These are phyloP conservation scores for Alosa alosa DNA, from an alignment of 2,113 vertebrate species.

Conservation along the genomic window DNA sequence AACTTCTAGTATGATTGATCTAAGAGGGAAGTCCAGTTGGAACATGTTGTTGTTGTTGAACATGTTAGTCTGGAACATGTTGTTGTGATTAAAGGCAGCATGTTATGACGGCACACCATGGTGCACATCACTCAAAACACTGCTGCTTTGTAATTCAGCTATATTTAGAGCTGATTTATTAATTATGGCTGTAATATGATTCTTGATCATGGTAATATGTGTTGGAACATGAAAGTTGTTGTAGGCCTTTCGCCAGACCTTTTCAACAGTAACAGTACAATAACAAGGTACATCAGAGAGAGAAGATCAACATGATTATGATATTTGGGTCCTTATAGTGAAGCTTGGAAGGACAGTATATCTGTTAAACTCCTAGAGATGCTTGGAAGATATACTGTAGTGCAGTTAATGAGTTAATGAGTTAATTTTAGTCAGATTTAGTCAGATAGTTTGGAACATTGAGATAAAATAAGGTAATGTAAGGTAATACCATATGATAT, in stretches of 20 bases:
- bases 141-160: neutral
- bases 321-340: neutral
- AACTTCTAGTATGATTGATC: neutral
- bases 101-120: neutral
- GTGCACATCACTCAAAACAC: neutral
- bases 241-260: neutral
- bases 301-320: neutral
- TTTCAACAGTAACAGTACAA: neutral
- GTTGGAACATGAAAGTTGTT: neutral
- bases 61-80: constrained; percentile 2
- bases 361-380: neutral
- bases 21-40: neutral
- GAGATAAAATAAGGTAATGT: too few relatives aligned
- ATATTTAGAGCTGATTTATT: neutral
- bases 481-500: too few relatives aligned
- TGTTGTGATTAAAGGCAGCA: neutral
- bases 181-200: too few relatives aligned
- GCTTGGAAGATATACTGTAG: too few relatives aligned
- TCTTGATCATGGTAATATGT: neutral
- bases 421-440: too few relatives aligned
- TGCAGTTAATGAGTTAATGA: too few relatives aligned
- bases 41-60: neutral
- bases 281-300: neutral
- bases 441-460: too few relatives aligned
- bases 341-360: neutral